Base-by-base conservation (phyloP, 2,888 invertebrate genomes). In the Habrosyne pyritoides region DNA sequence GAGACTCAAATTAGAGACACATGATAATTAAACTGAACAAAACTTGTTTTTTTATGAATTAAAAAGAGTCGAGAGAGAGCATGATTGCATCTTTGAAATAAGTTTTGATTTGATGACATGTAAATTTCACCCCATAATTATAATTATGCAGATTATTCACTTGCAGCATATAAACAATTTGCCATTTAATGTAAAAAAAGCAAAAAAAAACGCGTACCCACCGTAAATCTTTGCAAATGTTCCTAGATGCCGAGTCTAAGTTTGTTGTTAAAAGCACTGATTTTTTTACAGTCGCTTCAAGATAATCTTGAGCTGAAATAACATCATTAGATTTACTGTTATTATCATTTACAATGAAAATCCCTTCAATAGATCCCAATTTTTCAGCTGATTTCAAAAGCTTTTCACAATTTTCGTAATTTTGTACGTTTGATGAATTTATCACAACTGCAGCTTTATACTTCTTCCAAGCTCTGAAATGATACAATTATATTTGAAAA, bases 241-340 rank as follows among this genome's bases (percentile, higher is more conserved):
- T 75, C 53, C 79, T 70, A 14, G 79, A 76, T 56, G 67, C 62
- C 52, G 75, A 61, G 68, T 84, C 84, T 50, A 84, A 70, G 61
- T 83, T 83, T 28, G 70, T 71, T 4, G 55, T 55, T 7, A 60
- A 54, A 42, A n/a, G n/a, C n/a, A n/a, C n/a, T n/a, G n/a, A n/a
- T n/a, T n/a, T n/a, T n/a, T n/a, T n/a, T n/a, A n/a, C n/a, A n/a
- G n/a, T n/a, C n/a, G n/a, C n/a, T n/a, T n/a, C n/a, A n/a, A n/a
- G n/a, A n/a, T n/a, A n/a, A n/a, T n/a, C n/a, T n/a, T n/a, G n/a
- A n/a, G n/a, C n/a, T n/a, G n/a, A n/a, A n/a, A n/a, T n/a, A n/a
- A n/a, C n/a, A n/a, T n/a, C n/a, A n/a, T n/a, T n/a, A 82, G 70
- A 50, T 67, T 67, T 54, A 69, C 60, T 24, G 73, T 59, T 51